Conservation (phyloP, 2,797 vertebrate genomes). For the Microhierax caerulescens region DNA sequence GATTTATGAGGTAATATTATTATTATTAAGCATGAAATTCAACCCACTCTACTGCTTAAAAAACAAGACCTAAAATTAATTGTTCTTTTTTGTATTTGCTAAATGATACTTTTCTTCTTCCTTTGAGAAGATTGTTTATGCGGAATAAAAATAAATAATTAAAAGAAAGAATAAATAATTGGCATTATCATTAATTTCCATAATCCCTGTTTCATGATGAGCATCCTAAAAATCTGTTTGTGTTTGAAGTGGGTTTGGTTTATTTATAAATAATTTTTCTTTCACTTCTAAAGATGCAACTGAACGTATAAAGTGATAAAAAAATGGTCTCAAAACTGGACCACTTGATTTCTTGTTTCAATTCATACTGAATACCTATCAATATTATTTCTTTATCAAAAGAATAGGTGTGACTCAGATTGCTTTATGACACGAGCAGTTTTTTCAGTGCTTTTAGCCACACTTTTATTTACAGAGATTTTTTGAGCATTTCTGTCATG, state of each 20-base stretch:
- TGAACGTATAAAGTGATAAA: background rate
- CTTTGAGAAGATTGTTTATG: background rate
- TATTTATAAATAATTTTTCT: background rate
- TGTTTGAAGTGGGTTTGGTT: background rate
- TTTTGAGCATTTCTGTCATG: background rate
- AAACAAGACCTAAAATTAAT: background rate
- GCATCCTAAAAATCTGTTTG: background rate
- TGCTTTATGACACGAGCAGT: background rate
- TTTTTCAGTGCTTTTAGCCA: background rate
- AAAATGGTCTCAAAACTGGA: background rate
- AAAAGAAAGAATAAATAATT: background rate
- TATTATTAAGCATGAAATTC: background rate
- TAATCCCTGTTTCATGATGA: background rate
- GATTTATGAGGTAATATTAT: background rate
- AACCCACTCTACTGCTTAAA: background rate
- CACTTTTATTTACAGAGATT: background rate
- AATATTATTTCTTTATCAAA: background rate
- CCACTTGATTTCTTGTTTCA: background rate
- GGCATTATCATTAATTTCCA: background rate
- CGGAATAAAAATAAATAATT: background rate
- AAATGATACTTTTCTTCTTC: background rate
- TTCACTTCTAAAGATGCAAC: background rate
- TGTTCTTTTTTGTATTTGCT: background rate
- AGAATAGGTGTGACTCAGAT: background rate
- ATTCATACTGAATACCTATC: background rate